Evolutionary conservation across 2,113 vertebrate species (phyloP).

Genomic region (Rhinoptilus africanus): DNA sequence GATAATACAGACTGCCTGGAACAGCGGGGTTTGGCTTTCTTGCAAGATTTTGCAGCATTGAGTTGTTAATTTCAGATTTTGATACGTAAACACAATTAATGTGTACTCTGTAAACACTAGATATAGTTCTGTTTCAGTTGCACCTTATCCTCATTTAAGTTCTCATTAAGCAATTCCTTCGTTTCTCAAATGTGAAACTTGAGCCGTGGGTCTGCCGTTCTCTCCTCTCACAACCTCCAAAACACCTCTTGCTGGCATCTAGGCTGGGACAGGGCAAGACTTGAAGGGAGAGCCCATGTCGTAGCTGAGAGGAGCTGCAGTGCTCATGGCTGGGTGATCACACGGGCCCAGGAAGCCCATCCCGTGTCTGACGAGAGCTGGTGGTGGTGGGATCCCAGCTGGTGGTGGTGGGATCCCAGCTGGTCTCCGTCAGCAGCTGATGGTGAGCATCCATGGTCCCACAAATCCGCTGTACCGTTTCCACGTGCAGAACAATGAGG

Average conservation of each 20-base stretch:
- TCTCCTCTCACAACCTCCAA: neutral
- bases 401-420: neutral
- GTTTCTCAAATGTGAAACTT: neutral
- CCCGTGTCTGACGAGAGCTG: neutral
- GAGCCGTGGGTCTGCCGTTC: neutral
- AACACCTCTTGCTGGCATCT: neutral
- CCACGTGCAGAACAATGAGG: accelerated
- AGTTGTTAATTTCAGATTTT: neutral
- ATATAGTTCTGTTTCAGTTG: neutral
- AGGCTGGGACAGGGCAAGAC: neutral
- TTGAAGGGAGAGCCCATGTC: neutral
- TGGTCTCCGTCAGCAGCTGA: neutral
- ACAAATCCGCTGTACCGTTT: neutral
- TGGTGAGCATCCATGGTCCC: neutral
- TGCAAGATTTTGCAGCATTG: neutral
- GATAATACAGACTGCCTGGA: neutral
- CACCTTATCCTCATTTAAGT: neutral
- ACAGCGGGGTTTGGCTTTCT: neutral
- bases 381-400: neutral
- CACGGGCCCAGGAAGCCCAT: neutral
- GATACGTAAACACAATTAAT: conserved; percentile 14
- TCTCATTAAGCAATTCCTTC: neutral
- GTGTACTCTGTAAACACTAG: neutral
- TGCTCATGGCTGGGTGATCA: neutral
- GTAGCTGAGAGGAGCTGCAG: neutral